Percentiles rank a stretch among this genome's conserved stretches.
Evolutionary conservation across 2,888 invertebrate genomes (phyloP).

Genomic region (Fragum sueziense): DNA sequence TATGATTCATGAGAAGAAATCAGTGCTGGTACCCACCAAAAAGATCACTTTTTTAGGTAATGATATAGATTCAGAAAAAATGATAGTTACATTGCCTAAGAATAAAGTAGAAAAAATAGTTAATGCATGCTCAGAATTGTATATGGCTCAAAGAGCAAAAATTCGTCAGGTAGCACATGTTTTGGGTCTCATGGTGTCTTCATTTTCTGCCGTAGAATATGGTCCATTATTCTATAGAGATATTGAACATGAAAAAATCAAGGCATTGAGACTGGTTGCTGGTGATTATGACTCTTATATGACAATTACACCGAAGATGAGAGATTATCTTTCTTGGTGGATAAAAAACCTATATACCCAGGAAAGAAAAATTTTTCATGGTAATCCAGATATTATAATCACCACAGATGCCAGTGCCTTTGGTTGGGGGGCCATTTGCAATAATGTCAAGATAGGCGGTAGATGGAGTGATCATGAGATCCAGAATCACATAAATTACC

Average conservation of each 20-base stretch:
- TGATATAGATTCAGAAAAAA: no score
- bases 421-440: constrained; percentile 30
- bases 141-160: not conserved
- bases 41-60: no score
- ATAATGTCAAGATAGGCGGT: not conserved
- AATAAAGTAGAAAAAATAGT: constrained; percentile 28
- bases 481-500: constrained; percentile 16
- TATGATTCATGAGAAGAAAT: constrained; percentile 12
- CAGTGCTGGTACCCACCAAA: no score
- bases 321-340: constrained; percentile 22
- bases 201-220: constrained; percentile 29
- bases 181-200: constrained; percentile 22
- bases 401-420: constrained; percentile 19
- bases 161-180: not conserved
- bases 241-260: constrained; percentile 21
- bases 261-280: not conserved
- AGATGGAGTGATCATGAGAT: constrained; percentile 7
- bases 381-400: constrained; percentile 14
- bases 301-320: constrained; percentile 12
- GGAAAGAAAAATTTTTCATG: constrained; percentile 15
- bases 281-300: constrained; percentile 18
- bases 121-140: constrained; percentile 14
- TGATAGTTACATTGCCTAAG: constrained; percentile 26
- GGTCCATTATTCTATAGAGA: constrained; percentile 29
- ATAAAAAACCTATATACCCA: constrained; percentile 1